Base-by-base conservation (phyloP, 2,797 vertebrate species). In the Nyctibius grandis region DNA sequence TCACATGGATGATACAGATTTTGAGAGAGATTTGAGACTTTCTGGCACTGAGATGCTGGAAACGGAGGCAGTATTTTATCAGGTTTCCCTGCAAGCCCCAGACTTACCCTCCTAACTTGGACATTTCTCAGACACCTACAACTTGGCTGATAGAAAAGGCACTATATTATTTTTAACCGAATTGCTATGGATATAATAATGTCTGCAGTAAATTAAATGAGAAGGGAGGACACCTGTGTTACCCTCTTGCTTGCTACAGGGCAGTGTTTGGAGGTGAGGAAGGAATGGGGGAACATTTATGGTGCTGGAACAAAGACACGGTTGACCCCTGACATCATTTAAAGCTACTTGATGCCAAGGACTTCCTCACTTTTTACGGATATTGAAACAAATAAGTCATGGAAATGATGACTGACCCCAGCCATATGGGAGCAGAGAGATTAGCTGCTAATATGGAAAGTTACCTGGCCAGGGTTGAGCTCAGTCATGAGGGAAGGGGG, bases 361-460 rank as follows among this genome's bases (percentile, higher is more conserved):
- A 92, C 93, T 96, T 97, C 93, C 94, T 96, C 81, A 14, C 77
- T 95, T 97, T 92, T 88, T 95, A 96, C 77, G 92, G 94, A 96
- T 96, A 97, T 96, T 96, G 94, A 96, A 97, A 96, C 89, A 93
- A 96, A 96, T 95, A 93, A 96, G 93, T 97, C 95, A 97, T 96
- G 95, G 95, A 97, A 97, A 97, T 23, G 91, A 85, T 97, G 96
- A 97, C 92, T 94, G 95, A 91, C 74, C 85, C 86, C 81, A 51
- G 81, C 79, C 82, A 47, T 76, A 42, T 85, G 96, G 96, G 93
- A 97, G 92, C 96, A 93, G 92, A 73, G 96, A 97, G 96, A 96
- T 97, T 97, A 96, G 82, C 80, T 97, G 96, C 96, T 97, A 97
- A 97, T 95, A 94, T 95, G 97, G 95, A 96, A 97, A 97, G 92